A percentile compares a stretch with the other conserved stretches of the same genome.
Evolutionary conservation across 1,140 invertebrate genomes (phyloP).

Genomic region (Drosophila nasuta): DNA sequence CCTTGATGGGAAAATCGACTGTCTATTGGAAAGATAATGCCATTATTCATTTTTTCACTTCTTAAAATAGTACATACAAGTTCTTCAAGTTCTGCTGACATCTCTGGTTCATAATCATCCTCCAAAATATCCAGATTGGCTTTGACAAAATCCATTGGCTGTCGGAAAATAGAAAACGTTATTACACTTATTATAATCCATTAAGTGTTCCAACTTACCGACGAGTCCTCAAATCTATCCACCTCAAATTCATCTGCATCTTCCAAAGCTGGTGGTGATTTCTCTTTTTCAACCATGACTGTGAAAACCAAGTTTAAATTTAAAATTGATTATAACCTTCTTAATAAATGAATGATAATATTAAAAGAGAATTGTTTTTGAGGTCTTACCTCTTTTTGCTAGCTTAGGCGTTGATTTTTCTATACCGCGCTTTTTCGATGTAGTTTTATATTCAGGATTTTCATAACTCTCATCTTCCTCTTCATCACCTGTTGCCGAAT

Average conservation of each 20-base stretch:
- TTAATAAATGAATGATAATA: background rate
- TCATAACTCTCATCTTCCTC: background rate
- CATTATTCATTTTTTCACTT: background rate
- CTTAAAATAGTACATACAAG: background rate
- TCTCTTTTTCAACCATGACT: background rate
- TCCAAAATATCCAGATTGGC: background rate
- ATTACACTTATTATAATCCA: background rate
- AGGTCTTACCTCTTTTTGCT: background rate
- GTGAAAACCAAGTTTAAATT: background rate
- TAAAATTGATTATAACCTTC: background rate
- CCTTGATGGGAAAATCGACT: background rate
- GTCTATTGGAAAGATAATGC: background rate
- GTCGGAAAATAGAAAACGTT: background rate
- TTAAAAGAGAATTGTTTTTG: background rate
- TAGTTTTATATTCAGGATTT: slow-evolving; percentile 39
- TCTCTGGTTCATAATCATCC: background rate
- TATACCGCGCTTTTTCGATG: background rate
- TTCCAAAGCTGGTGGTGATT: background rate
- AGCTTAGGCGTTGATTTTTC: background rate
- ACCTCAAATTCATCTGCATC: background rate
- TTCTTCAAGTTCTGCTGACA: background rate
- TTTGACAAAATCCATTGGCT: background rate
- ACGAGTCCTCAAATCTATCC: background rate
- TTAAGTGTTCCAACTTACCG: background rate
- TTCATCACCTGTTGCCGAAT: too few species aligned